phyloP scores from a whole-genome alignment of 1,140 invertebrate genomes.

The Periplaneta americana region DNA sequence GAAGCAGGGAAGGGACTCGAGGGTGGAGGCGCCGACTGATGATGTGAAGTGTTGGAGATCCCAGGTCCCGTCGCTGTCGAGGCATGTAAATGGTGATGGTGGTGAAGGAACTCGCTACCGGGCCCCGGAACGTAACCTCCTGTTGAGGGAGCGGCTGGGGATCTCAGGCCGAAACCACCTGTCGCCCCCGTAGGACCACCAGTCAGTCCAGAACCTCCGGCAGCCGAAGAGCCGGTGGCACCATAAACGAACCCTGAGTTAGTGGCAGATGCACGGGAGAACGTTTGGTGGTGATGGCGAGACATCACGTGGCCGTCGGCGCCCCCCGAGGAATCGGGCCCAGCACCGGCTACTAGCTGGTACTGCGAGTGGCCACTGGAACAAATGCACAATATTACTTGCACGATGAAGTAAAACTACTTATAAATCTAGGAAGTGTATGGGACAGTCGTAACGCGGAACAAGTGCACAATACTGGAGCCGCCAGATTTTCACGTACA shows the following conservation, averaged over 20 bases:
- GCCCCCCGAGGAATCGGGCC: background rate
- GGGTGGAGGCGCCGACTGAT: slow-evolving; percentile 2
- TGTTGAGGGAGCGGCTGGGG: background rate
- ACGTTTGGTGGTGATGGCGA: slow-evolving; percentile 7
- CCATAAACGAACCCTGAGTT: slow-evolving; percentile 7
- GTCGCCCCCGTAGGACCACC: background rate
- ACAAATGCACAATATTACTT: too few relatives aligned
- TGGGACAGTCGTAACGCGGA: too few relatives aligned
- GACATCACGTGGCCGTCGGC: background rate
- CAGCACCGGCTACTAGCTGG: slow-evolving; percentile 6
- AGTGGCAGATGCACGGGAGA: background rate
- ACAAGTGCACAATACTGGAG: too few relatives aligned
- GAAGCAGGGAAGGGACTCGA: background rate
- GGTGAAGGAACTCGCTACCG: slow-evolving; percentile 12
- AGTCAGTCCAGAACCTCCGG: background rate
- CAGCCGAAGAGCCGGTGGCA: background rate
- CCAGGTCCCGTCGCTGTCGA: background rate
- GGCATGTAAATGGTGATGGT: slow-evolving; percentile 13
- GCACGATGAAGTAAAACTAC: too few relatives aligned
- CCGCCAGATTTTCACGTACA: too few relatives aligned
- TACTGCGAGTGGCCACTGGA: slow-evolving; percentile 10
- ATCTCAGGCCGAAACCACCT: background rate
- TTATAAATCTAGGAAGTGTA: too few relatives aligned
- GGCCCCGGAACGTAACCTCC: slow-evolving; percentile 1
- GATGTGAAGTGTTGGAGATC: background rate